Base-by-base conservation (phyloP, 2,888 invertebrate genomes). In the Ectemnius continuus region DNA sequence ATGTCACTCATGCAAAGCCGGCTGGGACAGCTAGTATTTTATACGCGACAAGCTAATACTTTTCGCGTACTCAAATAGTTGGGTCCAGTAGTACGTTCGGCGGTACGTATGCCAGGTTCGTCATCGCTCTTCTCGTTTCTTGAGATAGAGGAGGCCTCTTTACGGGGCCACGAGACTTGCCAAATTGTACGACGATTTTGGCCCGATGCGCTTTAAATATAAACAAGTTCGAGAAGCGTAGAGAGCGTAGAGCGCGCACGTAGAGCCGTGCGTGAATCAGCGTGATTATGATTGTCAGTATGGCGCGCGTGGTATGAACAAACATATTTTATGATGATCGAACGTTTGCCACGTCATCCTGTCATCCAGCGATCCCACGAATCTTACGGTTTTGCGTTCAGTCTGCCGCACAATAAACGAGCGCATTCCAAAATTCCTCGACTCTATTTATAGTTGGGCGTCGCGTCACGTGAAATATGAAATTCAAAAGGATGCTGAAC, bases 111-210 rank as follows among this genome's bases (percentile, higher is more conserved):
- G 46, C 45, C n/a, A 59, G 20, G 28, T 13, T 69, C 61, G 65
- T 69, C 69, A 65, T 66, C 57, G 58, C 52, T 60, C 5, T 26
- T 75, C 69, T 66, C 45, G 48, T 16, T 46, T 16, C 14, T 59
- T 63, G 59, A 26, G 36, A 64, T 60, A 45, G 61, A 26, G 48
- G 45, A 67, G 59, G 16, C 16, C 48, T 57, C 65, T 60, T 67
- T 73, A 65, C 64, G 65, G 61, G 58, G 68, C 69, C 16, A 71
- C 62, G 68, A 65, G 64, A 80, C 76, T 79, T 81, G 85, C 87
- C 84, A 86, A 85, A 85, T 79, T 75, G 76, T 64, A 77, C 48
- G 63, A 67, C 77, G 83, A 86, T 85, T 84, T 86, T 83, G 66
- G 78, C 71, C 63, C 72, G 66, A 78, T 63, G 64, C 23, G 36